phyloP scores from a whole-genome alignment of 2,113 vertebrate species.

The Trematocara nigrifrons region DNA sequence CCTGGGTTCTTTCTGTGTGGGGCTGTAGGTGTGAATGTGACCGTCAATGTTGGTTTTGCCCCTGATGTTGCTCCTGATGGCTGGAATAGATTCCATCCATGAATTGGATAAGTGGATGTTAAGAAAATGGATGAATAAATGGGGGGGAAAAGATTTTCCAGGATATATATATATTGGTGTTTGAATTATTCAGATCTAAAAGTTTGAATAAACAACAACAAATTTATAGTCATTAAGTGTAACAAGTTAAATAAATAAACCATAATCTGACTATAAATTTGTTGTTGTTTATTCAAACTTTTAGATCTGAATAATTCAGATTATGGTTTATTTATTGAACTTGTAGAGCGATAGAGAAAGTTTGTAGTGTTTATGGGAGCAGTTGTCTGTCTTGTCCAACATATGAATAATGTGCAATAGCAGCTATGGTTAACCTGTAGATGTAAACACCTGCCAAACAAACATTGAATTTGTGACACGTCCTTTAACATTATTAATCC shows the following conservation, averaged over 20 bases:
- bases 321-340: not conserved
- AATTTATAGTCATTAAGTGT: not conserved
- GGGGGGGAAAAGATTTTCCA: not conserved
- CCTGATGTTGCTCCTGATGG: not conserved
- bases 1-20: not conserved
- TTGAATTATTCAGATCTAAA: not conserved
- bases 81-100: fast-evolving
- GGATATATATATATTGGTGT: not conserved
- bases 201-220: not conserved
- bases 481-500: not conserved
- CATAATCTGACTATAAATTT: too few relatives aligned
- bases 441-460: not conserved
- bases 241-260: too few relatives aligned
- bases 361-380: not conserved
- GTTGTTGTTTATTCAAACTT: too few relatives aligned
- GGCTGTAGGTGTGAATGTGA: not conserved
- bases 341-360: not conserved
- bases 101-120: not conserved
- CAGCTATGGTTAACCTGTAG: not conserved
- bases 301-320: too few relatives aligned
- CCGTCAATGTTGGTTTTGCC: fast-evolving
- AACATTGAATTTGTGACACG: not conserved
- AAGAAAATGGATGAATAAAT: not conserved
- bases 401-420: not conserved
- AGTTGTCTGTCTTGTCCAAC: not conserved